Evolutionary conservation across 2,797 vertebrate species (phyloP), one percentile per base, ranked within the genome.

Genomic region (Trematomus bernacchii): DNA sequence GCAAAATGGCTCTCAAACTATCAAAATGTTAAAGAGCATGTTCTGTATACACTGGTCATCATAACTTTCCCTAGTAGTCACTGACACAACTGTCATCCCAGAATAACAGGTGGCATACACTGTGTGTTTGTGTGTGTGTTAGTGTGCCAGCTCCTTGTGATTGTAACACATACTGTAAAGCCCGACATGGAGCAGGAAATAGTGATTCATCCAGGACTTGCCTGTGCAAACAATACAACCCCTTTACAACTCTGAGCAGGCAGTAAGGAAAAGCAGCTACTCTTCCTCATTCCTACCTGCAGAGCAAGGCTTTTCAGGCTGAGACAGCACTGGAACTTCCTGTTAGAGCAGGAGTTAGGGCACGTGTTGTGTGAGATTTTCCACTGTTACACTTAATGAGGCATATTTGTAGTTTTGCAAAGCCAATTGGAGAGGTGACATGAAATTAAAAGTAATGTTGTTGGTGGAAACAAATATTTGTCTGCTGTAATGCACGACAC

Each of bases 211-310:
- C 19, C 72, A 64, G 70, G 71, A 79, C 77, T 63, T 5, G 79
- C 79, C 88, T 82, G 79, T 76, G 47, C 85, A 91, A 88, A 92
- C 73, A 84, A 42, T 72, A 69, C 3, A 5, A 46, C n/a, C 19
- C 6, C 13, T 76, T 65, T 43, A 71, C 33, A 46, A 15, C 44
- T 79, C 62, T 19, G 7, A 53, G 66, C 64, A 44, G 47, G 63
- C 47, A 65, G 10, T 30, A 42, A 65, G 73, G 68, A 71, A 80
- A 76, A 77, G 47, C 37, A 53, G 47, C 71, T 66, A 64, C 46
- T 73, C 77, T 89, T 90, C 84, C 88, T 85, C 88, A 87, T 87
- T 88, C 75, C 84, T 76, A 21, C 50, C 59, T 55, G 27, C 57
- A 59, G 30, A 2, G 40, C 7, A 23, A 57, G 78, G 16, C 63